Conservation (phyloP, 2,797 vertebrate genomes). For the Peromyscus eremicus region DNA sequence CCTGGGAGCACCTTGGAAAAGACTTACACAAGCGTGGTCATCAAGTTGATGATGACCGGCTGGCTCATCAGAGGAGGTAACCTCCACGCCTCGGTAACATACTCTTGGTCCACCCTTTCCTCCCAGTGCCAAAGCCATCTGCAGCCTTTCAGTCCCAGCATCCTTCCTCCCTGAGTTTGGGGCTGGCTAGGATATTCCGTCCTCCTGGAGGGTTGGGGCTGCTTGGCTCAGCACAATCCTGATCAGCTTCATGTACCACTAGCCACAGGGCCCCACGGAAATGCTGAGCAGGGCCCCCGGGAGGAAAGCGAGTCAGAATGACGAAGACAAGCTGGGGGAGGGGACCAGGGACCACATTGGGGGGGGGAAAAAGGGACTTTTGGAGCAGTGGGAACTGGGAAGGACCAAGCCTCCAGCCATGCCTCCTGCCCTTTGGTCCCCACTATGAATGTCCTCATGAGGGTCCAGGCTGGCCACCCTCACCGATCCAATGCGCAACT, state of each 20-base stretch:
- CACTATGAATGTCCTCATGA: neutral
- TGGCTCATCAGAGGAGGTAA: neutral
- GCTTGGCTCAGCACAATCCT: conserved; percentile 83
- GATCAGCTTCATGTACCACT: conserved; percentile 19
- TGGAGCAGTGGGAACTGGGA: conserved; percentile 64
- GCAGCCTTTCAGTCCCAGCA: neutral
- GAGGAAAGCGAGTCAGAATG: conserved; percentile 83
- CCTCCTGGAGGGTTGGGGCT: conserved; percentile 46
- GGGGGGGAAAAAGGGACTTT: conserved; percentile 65
- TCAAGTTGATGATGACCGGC: neutral
- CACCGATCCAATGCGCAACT: neutral
- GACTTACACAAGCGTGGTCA: neutral
- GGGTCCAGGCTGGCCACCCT: neutral
- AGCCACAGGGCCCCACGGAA: conserved; percentile 82
- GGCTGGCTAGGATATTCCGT: neutral
- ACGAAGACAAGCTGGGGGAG: conserved; percentile 53
- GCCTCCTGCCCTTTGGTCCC: neutral
- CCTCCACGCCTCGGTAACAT: neutral
- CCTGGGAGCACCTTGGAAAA: neutral
- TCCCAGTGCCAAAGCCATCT: neutral
- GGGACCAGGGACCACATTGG: conserved; percentile 36
- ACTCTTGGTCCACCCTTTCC: neutral
- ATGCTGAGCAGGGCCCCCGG: conserved; percentile 77
- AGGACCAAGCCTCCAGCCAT: neutral
- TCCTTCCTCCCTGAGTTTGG: neutral